Conservation (phyloP, 2,888 invertebrate genomes). For the Syritta pipiens region DNA sequence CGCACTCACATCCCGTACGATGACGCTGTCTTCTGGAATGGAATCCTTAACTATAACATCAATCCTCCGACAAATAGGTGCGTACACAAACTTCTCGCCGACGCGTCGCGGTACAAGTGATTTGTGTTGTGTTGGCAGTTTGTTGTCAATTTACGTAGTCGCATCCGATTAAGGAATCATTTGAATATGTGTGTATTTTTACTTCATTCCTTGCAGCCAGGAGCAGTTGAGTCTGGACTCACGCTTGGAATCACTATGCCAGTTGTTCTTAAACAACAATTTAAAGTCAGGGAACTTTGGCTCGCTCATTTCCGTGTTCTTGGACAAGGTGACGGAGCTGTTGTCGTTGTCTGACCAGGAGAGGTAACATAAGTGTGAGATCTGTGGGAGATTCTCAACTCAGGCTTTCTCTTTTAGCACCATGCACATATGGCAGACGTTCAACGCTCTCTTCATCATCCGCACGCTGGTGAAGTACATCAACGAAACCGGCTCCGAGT, state of each 20-base stretch:
- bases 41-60: conserved; percentile 94
- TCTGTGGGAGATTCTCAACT: too few relatives aligned
- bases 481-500: conserved; percentile 93
- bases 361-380: conserved; percentile 83
- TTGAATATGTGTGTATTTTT: not conserved
- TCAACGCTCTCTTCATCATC: conserved; percentile 94
- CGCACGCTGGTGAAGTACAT: conserved; percentile 92
- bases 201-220: conserved; percentile 81
- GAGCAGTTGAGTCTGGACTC: conserved; percentile 91
- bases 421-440: conserved; percentile 93
- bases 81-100: too few relatives aligned
- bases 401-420: too few relatives aligned
- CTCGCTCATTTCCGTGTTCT: conserved; percentile 91
- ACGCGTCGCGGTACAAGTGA: not conserved
- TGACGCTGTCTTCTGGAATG: conserved; percentile 97
- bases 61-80: conserved; percentile 88
- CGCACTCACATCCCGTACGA: conserved; percentile 86
- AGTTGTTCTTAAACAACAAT: conserved; percentile 91
- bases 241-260: conserved; percentile 86
- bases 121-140: conserved; percentile 59
- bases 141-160: conserved; percentile 39
- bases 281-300: conserved; percentile 93
- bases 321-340: conserved; percentile 89
- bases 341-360: conserved; percentile 92
- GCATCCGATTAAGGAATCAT: conserved; percentile 25